Conservation (phyloP, 1,140 invertebrate species). For the Dryas iulia region DNA sequence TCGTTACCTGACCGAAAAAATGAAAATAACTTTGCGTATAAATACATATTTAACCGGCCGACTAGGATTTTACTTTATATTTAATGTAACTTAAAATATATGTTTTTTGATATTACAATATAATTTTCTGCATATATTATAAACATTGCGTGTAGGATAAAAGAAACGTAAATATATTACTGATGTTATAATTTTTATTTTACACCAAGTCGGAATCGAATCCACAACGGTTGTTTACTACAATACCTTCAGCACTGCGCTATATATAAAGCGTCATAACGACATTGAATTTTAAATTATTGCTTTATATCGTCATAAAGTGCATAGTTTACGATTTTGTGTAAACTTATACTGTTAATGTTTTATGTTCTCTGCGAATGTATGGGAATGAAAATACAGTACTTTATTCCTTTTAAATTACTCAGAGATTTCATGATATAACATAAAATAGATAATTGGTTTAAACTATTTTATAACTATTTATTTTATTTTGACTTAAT, state of each 20-base stretch:
- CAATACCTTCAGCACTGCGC: no score
- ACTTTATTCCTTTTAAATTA: background rate
- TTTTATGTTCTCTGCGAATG: background rate
- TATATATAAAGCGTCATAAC: no score
- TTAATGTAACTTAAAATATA: no score
- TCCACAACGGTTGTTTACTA: background rate
- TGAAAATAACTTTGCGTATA: no score
- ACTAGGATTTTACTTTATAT: no score
- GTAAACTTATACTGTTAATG: background rate
- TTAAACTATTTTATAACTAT: background rate
- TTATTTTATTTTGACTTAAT: no score
- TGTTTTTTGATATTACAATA: no score
- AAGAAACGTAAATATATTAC: no score
- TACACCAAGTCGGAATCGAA: background rate
- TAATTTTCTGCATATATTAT: no score
- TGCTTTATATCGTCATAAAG: background rate
- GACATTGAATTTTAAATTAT: background rate
- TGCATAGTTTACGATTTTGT: constrained; percentile 2
- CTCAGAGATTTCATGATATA: background rate
- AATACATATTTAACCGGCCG: no score
- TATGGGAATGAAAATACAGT: background rate
- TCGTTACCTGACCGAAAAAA: no score
- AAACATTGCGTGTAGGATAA: no score
- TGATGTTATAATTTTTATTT: background rate
- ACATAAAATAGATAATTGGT: background rate